Base-by-base conservation (phyloP, 2,797 vertebrate genomes). In the Pseudochirops corinnae region DNA sequence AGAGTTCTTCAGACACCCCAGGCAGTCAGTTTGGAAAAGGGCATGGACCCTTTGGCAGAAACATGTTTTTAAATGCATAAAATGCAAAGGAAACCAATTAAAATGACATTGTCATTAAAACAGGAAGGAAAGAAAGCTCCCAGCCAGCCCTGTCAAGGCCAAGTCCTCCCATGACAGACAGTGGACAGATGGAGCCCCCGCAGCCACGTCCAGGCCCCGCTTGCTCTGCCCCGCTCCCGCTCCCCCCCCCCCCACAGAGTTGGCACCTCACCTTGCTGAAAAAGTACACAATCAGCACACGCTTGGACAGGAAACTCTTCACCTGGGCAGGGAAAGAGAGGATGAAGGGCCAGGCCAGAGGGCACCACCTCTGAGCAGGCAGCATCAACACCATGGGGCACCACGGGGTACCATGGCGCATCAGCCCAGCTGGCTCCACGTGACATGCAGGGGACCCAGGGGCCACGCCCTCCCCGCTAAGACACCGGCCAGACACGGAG, bases 281-380 rank as follows among this genome's bases (percentile, higher is more conserved):
- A 98, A 99, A 99, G 99, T 99, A 99, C 99, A 99, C 99, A 98
- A 99, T 99, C 99, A 99, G 98, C 67, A 99, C 99, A 95, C 99
- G 99, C 98, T 99, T 99, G 97, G 99, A 99, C 98, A 99, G 98
- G 98, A 99, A 99, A 98, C 93, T 98, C 99, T 99, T 99, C 96
- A 99, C 99, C 99, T 99, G 98, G 97, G 96, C 95, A 95, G 96
- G 87, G 97, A 98, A 96, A 97, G 93, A 50, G 92, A 94, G 2
- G 2, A 94, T 95, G 16, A 96, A 91, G 13, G 52, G 28, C 28
- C 5, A 7, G 24, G 28, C 29, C 28, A 1, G 12, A 90, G 11
- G 56, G 56, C 24, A 57, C 24, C 24, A 0, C 56, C 56, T 57
- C 24, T 26, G 26, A 58, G 7, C 2, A 3, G 57, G 26, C 28